phyloP scores from a whole-genome alignment of 1,140 invertebrate species.

The Anadara kagoshimensis region DNA sequence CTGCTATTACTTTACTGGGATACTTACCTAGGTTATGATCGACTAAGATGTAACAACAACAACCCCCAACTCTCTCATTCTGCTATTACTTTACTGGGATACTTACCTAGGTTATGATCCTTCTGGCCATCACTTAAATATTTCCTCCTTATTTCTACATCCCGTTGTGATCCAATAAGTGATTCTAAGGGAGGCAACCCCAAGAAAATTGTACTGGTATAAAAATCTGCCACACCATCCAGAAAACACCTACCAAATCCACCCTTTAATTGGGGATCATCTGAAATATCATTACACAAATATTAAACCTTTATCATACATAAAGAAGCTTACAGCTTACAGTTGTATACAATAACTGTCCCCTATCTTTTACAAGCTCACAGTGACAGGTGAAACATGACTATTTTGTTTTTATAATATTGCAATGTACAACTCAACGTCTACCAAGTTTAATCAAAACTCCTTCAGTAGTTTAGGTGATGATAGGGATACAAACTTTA shows the following conservation, averaged over 20 bases:
- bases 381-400: neutral
- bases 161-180: constrained; percentile 17
- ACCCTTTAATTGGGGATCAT: constrained; percentile 84
- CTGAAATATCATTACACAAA: constrained; percentile 70
- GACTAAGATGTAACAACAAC: neutral
- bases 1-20: neutral
- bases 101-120: too few species aligned
- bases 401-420: neutral
- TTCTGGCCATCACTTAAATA: constrained; percentile 32
- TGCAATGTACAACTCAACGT: too few species aligned
- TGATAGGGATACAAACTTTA: too few species aligned
- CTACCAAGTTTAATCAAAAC: too few species aligned
- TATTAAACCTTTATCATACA: neutral
- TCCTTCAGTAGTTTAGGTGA: too few species aligned
- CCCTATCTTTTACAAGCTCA: neutral
- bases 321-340: neutral
- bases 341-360: neutral
- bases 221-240: constrained; percentile 57
- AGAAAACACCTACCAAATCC: constrained; percentile 79
- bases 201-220: constrained; percentile 52
- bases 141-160: constrained; percentile 39
- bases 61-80: neutral
- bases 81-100: neutral
- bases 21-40: neutral
- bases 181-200: constrained; percentile 42